Conservation (phyloP, 2,113 vertebrate genomes). For the Anarrhichthys ocellatus region DNA sequence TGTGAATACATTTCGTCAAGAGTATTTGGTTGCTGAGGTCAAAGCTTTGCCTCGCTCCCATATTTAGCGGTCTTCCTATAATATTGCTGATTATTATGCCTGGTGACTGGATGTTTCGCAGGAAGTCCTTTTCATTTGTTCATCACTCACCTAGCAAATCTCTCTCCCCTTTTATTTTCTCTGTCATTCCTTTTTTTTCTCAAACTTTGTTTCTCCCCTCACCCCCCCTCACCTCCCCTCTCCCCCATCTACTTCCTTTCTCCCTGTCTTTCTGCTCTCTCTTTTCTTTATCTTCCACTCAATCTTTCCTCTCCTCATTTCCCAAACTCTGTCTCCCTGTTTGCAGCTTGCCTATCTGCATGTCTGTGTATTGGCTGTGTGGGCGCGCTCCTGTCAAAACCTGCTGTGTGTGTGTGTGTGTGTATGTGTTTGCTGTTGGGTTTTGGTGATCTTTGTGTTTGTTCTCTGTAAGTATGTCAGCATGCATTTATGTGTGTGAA, state of each 20-base stretch:
- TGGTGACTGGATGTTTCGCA: conserved; percentile 62
- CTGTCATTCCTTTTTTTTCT: conserved; percentile 44
- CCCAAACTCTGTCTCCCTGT: conserved; percentile 49
- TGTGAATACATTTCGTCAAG: conserved; percentile 19
- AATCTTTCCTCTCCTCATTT: conserved; percentile 11
- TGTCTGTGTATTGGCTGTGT: conserved; percentile 79
- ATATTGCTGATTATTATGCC: conserved; percentile 36
- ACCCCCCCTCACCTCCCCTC: background rate
- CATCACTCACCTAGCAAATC: conserved; percentile 61
- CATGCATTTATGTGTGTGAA: conserved; percentile 26
- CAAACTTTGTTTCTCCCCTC: conserved; percentile 13
- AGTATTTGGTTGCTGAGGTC: background rate
- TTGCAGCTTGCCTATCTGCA: conserved; percentile 73
- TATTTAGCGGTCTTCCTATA: conserved; percentile 31
- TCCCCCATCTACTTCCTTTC: conserved; percentile 9
- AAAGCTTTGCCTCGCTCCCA: conserved; percentile 16
- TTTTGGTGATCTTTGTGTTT: conserved; percentile 11
- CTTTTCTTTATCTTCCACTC: background rate
- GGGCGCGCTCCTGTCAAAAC: conserved; percentile 76
- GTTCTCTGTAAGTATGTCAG: background rate
- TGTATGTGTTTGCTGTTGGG: conserved; percentile 4
- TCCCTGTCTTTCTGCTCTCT: conserved; percentile 1
- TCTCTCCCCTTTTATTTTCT: conserved; percentile 42
- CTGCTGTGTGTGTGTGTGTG: conserved; percentile 53
- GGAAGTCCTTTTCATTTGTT: conserved; percentile 72